Conservation (phyloP, 2,888 invertebrate genomes). For the Chaetoderma sp. region DNA sequence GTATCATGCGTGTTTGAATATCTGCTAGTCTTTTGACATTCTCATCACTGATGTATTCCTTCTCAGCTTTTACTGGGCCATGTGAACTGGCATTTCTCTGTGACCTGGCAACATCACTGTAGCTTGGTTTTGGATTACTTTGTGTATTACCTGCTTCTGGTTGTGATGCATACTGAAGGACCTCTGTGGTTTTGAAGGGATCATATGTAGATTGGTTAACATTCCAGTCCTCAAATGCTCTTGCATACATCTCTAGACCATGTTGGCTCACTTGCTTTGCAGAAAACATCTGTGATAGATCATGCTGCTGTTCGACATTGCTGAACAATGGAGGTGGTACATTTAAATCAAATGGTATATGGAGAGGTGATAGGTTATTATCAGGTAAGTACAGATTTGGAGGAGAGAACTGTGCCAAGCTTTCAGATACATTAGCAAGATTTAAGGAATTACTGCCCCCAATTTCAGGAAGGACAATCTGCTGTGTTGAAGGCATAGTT, state of each 20-base stretch:
- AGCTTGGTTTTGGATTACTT: not conserved
- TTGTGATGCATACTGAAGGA: not conserved
- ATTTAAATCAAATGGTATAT: too few relatives aligned
- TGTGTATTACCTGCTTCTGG: not conserved
- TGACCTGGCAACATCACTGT: constrained; percentile 1
- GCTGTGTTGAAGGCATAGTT: too few relatives aligned
- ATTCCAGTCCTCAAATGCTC: constrained; percentile 1
- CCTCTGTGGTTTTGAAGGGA: not conserved
- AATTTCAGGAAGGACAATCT: too few relatives aligned
- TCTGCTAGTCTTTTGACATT: not conserved
- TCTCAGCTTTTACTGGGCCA: not conserved
- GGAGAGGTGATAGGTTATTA: too few relatives aligned
- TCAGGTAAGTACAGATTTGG: too few relatives aligned
- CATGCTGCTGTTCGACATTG: too few relatives aligned
- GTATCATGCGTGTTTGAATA: too few relatives aligned
- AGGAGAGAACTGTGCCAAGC: too few relatives aligned
- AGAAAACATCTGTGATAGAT: too few relatives aligned
- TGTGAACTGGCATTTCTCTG: not conserved
- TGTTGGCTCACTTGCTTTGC: constrained; percentile 38
- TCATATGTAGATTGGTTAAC: not conserved
- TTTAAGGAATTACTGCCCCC: too few relatives aligned
- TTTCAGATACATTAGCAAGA: too few relatives aligned
- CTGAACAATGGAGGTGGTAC: too few relatives aligned
- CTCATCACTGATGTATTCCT: not conserved
- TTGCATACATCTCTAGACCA: constrained; percentile 44